Base-by-base conservation (phyloP, 2,113 vertebrate genomes). In the Macroglossus sobrinus region DNA sequence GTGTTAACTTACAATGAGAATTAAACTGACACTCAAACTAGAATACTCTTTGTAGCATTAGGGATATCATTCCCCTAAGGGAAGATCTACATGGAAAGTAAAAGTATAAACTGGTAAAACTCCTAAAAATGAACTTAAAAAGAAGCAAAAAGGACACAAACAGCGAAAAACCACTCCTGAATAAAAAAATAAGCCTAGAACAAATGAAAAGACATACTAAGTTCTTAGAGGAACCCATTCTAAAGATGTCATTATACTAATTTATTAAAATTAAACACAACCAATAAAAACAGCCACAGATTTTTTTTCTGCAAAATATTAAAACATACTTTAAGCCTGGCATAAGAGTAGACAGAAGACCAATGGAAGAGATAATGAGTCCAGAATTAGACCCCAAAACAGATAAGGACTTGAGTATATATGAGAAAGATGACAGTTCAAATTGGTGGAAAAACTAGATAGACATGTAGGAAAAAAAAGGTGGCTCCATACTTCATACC, bases 261-360 rank as follows among this genome's bases (percentile, higher is more conserved):
- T 89, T 59, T 47, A 80, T 92, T 81, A 64, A 95, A 95, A 93
- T 72, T 61, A 81, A 53, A 96, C 90, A 11, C n/a, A 84, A 92
- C 7, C 40, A 91, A 92, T n/a, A 68, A 89, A 92, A 87, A 85
- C 13, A 68, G 40, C 28, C 43, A 89, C 3, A 38, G n/a, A 13
- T 30, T n/a, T 16, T 38, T 61, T 3, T 4, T n/a, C 13, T 61
- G 5, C 9, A 74, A 74, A 38, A 61, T 53, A 53, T 4, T 80
- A 80, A 93, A 92, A 63, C 4, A 61, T 22, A 91, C 22, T 71
- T 90, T 35, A 93, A 92, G 63, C 5, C 10, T 87, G 6, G 35
- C 10, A 24, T 21, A 93, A 86, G 9, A 50, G 28, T 40, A 57
- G n/a, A n/a, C 19, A 71, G 19, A 87, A 92, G 69, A 69, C 4